Evolutionary conservation across 2,797 vertebrate genomes (phyloP).

Genomic region (Aulostomus chinensis): DNA sequence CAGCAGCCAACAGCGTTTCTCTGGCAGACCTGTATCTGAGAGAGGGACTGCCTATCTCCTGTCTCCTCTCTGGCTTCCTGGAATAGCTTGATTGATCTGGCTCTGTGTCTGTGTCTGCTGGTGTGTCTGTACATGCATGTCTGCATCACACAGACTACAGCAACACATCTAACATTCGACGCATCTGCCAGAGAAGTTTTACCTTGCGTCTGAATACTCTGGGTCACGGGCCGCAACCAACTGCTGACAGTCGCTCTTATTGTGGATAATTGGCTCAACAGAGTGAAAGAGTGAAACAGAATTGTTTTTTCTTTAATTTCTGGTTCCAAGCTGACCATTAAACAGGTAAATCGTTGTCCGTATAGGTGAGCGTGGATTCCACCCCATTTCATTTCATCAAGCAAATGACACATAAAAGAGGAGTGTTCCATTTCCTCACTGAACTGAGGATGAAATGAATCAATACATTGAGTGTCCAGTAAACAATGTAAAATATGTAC

Average conservation of each 20-base stretch:
- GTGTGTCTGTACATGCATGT: constrained; percentile 7
- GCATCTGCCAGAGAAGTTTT: constrained; percentile 24
- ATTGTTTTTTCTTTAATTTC: not conserved
- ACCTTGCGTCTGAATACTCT: too few species aligned
- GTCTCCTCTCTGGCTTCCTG: constrained; percentile 35
- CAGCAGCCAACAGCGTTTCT: constrained; percentile 55
- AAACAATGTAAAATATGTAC: too few species aligned
- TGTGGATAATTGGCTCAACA: too few species aligned
- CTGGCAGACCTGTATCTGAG: constrained; percentile 48
- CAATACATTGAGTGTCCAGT: too few species aligned
- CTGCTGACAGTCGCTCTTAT: too few species aligned
- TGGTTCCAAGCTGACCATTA: constrained; percentile 1
- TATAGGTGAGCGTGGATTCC: not conserved
- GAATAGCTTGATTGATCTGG: constrained; percentile 53
- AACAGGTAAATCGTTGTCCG: too few species aligned
- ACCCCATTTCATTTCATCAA: not conserved
- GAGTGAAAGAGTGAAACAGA: not conserved
- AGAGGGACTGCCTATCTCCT: constrained; percentile 33
- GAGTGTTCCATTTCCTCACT: too few species aligned
- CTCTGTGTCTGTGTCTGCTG: constrained; percentile 6
- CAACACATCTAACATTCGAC: too few species aligned
- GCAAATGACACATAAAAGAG: too few species aligned
- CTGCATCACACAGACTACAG: too few species aligned
- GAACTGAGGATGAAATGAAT: too few species aligned
- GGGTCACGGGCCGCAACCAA: too few species aligned